Evolutionary conservation across 2,113 vertebrate species (phyloP), one percentile per base, ranked within the genome.

Genomic region (Notarius quadriscutis): DNA sequence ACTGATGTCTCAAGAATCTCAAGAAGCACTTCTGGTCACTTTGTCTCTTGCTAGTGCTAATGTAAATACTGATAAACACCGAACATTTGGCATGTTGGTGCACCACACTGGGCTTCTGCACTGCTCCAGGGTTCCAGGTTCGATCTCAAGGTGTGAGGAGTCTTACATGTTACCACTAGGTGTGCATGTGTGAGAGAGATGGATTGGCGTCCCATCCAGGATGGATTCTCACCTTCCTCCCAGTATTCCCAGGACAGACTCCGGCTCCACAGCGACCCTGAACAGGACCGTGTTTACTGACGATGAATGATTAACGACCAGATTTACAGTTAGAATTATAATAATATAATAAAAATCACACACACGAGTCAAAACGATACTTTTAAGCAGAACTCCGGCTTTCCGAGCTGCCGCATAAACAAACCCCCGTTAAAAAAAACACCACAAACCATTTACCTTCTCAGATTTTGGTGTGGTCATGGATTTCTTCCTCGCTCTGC

Each of bases 401-500:
- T 41, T 41, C 41, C 41, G 41, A 41, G 41, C 41, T 41, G 41
- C 41, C 4, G 41, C 41, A 4, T 41, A 41, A 41, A 41, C 41
- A 41, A 41, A 41, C 41, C 41, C 41, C 34, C 34, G 2, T 4
- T 41, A 41, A 41, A 41, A 41, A 41, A 41, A 41, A 41, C 0
- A 0, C 41, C 41, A 41, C 41, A 41, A 1, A 58, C 4, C 7
- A 10, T 15, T 53, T 84, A 87, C 89, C 89, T 87, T 87, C 55
- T 89, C 87, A 12, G 67, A n/a, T 63, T 63, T 88, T 22, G 67
- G 48, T 9, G 30, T 50, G 2, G 67, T n/a, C 34, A 78, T 5
- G 22, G 84, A n/a, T 72, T 85, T 90, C 83, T 79, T 90, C 18
- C 87, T 88, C 84, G 71, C 69, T 22, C 89, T 90, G 84, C 58